Conservation (phyloP, 2,888 invertebrate genomes). For the Ornithoptera alexandrae region DNA sequence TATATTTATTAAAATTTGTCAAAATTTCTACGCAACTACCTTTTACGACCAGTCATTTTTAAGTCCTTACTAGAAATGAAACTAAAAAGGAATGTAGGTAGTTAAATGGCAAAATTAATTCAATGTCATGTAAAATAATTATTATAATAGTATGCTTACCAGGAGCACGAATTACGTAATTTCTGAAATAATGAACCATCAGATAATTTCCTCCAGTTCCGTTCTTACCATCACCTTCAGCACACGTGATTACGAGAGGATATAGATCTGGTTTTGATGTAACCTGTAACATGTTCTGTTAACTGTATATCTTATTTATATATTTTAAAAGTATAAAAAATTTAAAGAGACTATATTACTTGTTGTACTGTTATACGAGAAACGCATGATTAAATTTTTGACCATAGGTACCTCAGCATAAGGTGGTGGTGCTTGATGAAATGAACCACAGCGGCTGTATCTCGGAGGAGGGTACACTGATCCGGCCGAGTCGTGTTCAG, state of each 20-base stretch:
- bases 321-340: not conserved
- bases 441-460: slow-evolving; percentile 90
- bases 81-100: not conserved
- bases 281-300: slow-evolving; percentile 77
- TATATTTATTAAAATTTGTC: not conserved
- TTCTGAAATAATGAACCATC: slow-evolving; percentile 91
- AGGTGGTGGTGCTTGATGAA: slow-evolving; percentile 90
- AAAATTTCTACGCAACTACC: not conserved
- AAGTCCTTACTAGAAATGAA: not conserved
- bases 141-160: slow-evolving; percentile 55
- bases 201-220: slow-evolving; percentile 87
- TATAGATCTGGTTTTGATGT: slow-evolving; percentile 92
- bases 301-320: not conserved
- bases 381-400: not conserved
- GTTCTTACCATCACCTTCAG: slow-evolving; percentile 80
- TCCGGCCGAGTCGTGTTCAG: slow-evolving; percentile 88
- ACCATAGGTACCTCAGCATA: slow-evolving; percentile 85
- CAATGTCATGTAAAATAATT: not conserved
- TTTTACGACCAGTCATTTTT: not conserved
- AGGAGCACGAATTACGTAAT: slow-evolving; percentile 87
- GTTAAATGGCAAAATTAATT: not conserved
- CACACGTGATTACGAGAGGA: slow-evolving; percentile 90
- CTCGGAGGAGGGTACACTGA: slow-evolving; percentile 91
- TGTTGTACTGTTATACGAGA: not conserved
- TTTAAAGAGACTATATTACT: no score